Conservation (phyloP, 2,113 vertebrate genomes). For the Arenaria interpres region DNA sequence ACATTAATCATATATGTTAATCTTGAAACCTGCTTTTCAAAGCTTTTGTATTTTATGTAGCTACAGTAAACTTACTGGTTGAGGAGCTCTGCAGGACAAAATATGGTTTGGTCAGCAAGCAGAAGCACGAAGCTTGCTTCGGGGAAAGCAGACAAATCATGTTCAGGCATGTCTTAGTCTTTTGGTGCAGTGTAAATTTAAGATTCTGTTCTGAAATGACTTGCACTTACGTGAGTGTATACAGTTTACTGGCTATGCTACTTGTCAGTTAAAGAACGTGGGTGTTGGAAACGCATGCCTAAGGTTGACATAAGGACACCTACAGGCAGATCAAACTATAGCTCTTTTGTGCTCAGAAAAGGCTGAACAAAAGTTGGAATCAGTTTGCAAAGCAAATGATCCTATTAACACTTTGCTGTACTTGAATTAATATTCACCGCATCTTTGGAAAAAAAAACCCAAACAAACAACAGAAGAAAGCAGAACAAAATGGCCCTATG, state of each 20-base stretch:
- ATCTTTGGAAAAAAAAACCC: too few relatives aligned
- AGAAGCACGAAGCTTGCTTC: background rate
- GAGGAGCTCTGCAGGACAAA: background rate
- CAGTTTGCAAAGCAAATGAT: background rate
- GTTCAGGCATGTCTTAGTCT: background rate
- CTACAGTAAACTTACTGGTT: background rate
- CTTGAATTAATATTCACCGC: background rate
- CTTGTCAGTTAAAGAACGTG: background rate
- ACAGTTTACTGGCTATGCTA: background rate
- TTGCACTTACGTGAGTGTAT: background rate
- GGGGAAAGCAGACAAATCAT: background rate
- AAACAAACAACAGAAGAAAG: background rate
- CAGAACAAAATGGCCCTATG: background rate
- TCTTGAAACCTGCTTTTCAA: background rate
- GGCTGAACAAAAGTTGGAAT: background rate
- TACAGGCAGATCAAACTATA: background rate
- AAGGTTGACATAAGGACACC: background rate
- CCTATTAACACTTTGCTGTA: background rate
- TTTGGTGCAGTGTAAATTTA: background rate
- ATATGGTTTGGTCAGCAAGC: background rate
- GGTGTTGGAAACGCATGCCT: background rate
- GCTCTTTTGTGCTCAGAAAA: background rate
- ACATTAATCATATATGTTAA: background rate
- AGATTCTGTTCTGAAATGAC: background rate
- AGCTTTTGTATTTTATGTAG: background rate